Evolutionary conservation across 2,888 invertebrate genomes (phyloP).

Genomic region (Cabera pusaria): DNA sequence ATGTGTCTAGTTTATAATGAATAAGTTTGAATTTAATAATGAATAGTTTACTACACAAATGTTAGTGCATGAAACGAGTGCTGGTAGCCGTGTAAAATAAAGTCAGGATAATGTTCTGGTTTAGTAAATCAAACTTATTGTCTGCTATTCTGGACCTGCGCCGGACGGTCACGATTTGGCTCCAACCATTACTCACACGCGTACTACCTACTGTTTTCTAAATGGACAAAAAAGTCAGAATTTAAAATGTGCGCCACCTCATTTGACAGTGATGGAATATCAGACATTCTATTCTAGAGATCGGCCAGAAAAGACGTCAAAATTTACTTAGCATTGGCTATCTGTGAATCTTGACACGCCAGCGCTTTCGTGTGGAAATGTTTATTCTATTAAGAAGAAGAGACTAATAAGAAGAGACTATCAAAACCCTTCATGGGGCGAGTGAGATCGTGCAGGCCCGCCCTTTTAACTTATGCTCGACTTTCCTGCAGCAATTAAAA

Average conservation of each 20-base stretch:
- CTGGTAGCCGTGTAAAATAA: conserved; percentile 25
- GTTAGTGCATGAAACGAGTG: conserved; percentile 5
- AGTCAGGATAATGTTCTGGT: conserved; percentile 31
- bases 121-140: conserved; percentile 47
- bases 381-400: conserved; percentile 29
- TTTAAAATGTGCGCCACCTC: conserved; percentile 27
- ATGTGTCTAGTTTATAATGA: too few species aligned
- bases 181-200: conserved; percentile 58
- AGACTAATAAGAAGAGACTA: conserved; percentile 20
- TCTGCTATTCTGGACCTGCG: conserved; percentile 46
- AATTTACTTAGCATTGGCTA: conserved; percentile 16
- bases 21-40: too few species aligned
- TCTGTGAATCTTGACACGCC: conserved; percentile 20
- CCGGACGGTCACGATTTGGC: conserved; percentile 55
- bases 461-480: conserved; percentile 23
- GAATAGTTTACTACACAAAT: too few species aligned
- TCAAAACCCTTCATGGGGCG: conserved; percentile 10
- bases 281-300: conserved; percentile 8
- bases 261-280: conserved; percentile 21
- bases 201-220: conserved; percentile 35
- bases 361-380: conserved; percentile 19
- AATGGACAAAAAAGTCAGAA: conserved; percentile 33
- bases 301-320: background rate
- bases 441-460: conserved; percentile 7
- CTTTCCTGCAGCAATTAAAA: conserved; percentile 61